Base-by-base conservation (phyloP, 2,888 invertebrate genomes). In the Platerodrilus igneus region DNA sequence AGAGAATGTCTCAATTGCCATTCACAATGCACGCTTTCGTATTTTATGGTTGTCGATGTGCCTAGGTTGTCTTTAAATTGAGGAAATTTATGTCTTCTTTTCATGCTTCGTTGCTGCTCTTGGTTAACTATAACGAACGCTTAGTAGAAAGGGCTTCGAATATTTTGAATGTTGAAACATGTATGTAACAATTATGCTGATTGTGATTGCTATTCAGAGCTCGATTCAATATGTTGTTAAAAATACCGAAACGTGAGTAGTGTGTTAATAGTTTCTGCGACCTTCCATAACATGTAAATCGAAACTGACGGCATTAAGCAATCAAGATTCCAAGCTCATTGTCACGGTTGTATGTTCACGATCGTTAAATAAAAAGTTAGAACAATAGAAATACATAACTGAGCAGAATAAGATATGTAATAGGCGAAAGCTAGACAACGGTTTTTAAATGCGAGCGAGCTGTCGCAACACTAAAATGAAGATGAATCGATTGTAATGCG, bases 1-100 rank as follows among this genome's bases (percentile, higher is more conserved):
- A 60, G 54, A 48, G 53, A 58, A 60, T 60, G 62, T 59, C 60
- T 60, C 57, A 60, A 60, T 62, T 56, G 51, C 50, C 27, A 44
- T 45, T 41, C 40, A 41, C 19, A 33, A 23, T 22, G 22, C 32
- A 27, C 30, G 38, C 26, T 32, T 21, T 31, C 7, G n/a, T 20
- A 38, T 26, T 38, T 38, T 38, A 38, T 30, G 37, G 33, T 23
- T 11, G 25, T 18, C n/a, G 16, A n/a, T n/a, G n/a, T n/a, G n/a
- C n/a, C n/a, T n/a, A n/a, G n/a, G n/a, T n/a, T n/a, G n/a, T n/a
- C n/a, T n/a, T n/a, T n/a, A n/a, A n/a, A n/a, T n/a, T n/a, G n/a
- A n/a, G n/a, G n/a, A n/a, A n/a, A n/a, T n/a, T n/a, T n/a, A n/a
- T n/a, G n/a, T n/a, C n/a, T n/a, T n/a, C n/a, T n/a, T n/a, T n/a